Evolutionary conservation across 2,888 invertebrate species (phyloP), one percentile per base, ranked within the genome.

Genomic region (Cryptops parisi): DNA sequence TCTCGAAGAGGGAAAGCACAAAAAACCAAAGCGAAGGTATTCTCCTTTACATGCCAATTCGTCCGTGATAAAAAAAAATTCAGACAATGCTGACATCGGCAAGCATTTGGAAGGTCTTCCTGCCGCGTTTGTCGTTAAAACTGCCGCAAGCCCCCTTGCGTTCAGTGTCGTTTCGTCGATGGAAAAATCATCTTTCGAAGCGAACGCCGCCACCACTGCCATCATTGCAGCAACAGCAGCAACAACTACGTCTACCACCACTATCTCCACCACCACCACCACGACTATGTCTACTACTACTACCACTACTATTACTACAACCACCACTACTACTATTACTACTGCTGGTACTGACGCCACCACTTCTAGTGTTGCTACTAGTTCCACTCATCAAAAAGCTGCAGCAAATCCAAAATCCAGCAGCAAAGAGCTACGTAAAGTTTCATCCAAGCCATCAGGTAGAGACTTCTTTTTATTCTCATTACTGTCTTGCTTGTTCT

Each of bases 1-100:
- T 27, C 54, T 51, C 12, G 58, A 57, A 26, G 58, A 57, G 44
- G 41, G 27, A 24, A 44, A 47, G 40, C 46, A 47, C 19, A 53
- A 52, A 38, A 55, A 52, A 44, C 41, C 50, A 40, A 58, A 58
- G 48, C 46, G 58, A 19, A 58, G 55, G 38, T 54, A 54, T 26
- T 51, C 51, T 17, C 44, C 51, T n/a, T 21, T 46, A 21, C n/a
- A 6, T 41, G 9, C n/a, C 19, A 5, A 5, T 21, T 17, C 43
- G 6, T 17, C 43, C 15, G 6, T 17, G 19, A 41, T 5, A 15
- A 33, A 15, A 33, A 33, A 33, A 33, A 33, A 15, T 15, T 9
- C 33, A 33, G 9, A n/a, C n/a, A n/a, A n/a, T n/a, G n/a, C 17
- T 15, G 43, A 41, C 21, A 21, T 17, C n/a, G 9, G 6, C 21